Conservation (phyloP, 2,888 invertebrate species). For the Gymnoscelis rufifasciata region DNA sequence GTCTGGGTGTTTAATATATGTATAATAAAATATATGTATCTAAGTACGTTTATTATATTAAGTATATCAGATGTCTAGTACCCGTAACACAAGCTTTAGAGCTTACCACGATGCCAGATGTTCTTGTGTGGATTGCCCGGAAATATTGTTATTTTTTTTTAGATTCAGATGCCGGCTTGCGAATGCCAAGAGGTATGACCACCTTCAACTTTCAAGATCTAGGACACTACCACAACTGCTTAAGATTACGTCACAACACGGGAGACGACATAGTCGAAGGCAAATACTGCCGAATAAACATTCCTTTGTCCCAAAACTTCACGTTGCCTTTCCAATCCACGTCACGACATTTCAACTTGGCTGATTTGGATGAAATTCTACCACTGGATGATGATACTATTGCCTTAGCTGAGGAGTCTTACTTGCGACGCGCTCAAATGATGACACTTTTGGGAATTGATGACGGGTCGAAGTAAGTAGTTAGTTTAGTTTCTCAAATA, state of each 20-base stretch:
- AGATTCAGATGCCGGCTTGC: constrained; percentile 46
- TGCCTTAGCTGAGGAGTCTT: constrained; percentile 8
- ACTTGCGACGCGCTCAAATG: constrained; percentile 2
- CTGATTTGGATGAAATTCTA: constrained; percentile 9
- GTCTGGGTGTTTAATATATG: too few species aligned
- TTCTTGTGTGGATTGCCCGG: too few species aligned
- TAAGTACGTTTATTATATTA: too few species aligned
- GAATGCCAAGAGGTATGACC: constrained; percentile 39
- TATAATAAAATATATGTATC: too few species aligned
- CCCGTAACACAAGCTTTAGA: too few species aligned
- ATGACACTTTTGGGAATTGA: constrained; percentile 5
- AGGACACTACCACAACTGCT: constrained; percentile 47
- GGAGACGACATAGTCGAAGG: constrained; percentile 36
- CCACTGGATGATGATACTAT: constrained; percentile 21
- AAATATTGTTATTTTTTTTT: constrained; percentile 6
- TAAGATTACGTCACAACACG: constrained; percentile 32
- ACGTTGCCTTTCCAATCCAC: constrained; percentile 17
- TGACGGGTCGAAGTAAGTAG: too few species aligned
- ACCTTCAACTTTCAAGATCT: constrained; percentile 37
- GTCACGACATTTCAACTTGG: constrained; percentile 20
- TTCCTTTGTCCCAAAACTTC: constrained; percentile 35
- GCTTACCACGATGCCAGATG: too few species aligned
- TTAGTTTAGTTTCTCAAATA: too few species aligned
- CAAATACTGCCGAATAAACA: constrained; percentile 45
- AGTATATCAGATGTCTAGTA: too few species aligned